Base-by-base conservation (phyloP, 2,888 invertebrate species). In the Yponomeuta cagnagella region DNA sequence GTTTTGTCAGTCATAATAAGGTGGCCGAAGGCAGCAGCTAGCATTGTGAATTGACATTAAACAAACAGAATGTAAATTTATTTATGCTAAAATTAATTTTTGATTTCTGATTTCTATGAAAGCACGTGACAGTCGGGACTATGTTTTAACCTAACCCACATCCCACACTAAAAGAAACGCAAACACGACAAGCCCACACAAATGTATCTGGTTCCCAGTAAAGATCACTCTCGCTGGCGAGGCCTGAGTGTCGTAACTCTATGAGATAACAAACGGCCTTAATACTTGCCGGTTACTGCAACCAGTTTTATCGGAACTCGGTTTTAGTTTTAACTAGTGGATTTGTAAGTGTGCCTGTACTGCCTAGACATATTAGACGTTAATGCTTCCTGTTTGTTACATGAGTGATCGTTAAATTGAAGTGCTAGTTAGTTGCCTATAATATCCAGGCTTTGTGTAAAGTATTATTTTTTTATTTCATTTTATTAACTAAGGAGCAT, bases 181-280 rank as follows among this genome's bases (percentile, higher is more conserved):
- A 15, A 58, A 58, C 52, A 58, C 52, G 0, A 23, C 23, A 23
- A 12, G 43, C 6, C 43, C 52, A 15, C 3, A 5, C 52, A 3
- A n/a, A n/a, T 12, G 15, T 58, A 15, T 15, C 15, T 58, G 15
- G 5, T 15, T 15, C 15, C 52, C 15, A 58, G 37, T 43, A 67
- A 71, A 71, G 73, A 70, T 72, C 72, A 73, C 72, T 73, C 73
- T 71, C 73, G 70, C 71, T 67, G 15, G 15, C 52, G 52, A 15
- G 43, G 8, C 43, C 5, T 15, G 52, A 33, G 70, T 73, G 30
- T 71, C 73, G 73, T 73, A 70, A 73, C 67, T 43, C 48, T 70
- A 70, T 73, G 71, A 71, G 71, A 71, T 73, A 73, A 73, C 65
- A 9, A 15, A 58, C 52, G 65, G 65, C 65, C 65, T 65, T 65